phyloP scores from a whole-genome alignment of 37 sponge, comb jelly and placozoan genomes.

The Haliclona indistincta region DNA sequence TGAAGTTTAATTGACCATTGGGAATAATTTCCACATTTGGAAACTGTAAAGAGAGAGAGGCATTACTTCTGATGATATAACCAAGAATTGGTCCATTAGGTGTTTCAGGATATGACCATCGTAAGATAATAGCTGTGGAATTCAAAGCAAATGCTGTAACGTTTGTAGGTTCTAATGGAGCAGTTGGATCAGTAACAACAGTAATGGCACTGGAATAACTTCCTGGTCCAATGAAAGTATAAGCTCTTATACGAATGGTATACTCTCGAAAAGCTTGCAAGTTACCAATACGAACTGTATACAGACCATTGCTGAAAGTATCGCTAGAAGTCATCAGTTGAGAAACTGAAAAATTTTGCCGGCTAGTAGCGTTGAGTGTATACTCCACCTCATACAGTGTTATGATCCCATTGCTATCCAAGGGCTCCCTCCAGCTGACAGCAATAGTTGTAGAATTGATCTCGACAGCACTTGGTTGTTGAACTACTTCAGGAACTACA shows the following conservation, averaged over 20 bases:
- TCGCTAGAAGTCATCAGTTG: neutral
- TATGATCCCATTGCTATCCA: constrained; percentile 45
- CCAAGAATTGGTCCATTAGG: constrained; percentile 53
- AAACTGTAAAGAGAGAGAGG: no score
- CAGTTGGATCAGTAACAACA: neutral
- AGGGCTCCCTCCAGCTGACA: constrained; percentile 38
- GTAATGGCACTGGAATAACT: neutral
- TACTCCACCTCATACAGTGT: constrained; percentile 12
- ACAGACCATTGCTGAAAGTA: neutral
- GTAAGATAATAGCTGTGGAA: constrained; percentile 12
- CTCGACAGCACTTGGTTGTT: constrained; percentile 11
- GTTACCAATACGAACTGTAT: neutral
- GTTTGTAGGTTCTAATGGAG: neutral
- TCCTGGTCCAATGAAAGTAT: neutral
- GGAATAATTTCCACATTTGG: neutral
- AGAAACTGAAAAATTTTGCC: neutral
- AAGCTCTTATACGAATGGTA: neutral
- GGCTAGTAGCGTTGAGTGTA: neutral
- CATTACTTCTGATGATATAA: constrained; percentile 23
- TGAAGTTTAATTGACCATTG: neutral
- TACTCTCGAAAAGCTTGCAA: neutral
- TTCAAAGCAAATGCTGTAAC: neutral
- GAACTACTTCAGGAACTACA: constrained; percentile 45
- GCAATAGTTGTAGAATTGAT: constrained; percentile 13
- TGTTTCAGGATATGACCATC: constrained; percentile 37